Conservation (phyloP, 2,113 vertebrate genomes). For the Bothrops jararaca region DNA sequence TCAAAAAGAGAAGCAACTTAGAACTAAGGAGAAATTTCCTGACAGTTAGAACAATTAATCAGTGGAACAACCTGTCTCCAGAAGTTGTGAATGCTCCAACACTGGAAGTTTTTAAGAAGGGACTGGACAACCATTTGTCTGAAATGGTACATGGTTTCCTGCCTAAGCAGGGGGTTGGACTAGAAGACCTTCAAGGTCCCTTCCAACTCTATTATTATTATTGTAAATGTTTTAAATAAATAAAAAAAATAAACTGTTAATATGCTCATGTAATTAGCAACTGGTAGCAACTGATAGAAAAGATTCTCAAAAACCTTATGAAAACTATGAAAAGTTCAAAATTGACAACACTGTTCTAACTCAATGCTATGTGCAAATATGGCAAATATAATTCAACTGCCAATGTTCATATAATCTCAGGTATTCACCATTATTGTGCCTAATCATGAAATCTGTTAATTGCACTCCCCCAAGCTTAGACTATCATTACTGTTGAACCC, state of each 20-base stretch:
- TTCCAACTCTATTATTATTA: no score
- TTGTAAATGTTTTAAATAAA: background rate
- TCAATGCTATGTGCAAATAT: background rate
- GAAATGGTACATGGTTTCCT: no score
- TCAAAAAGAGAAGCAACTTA: no score
- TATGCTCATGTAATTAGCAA: background rate
- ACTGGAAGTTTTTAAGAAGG: no score
- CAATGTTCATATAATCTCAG: background rate
- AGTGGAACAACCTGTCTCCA: no score
- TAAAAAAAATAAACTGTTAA: background rate
- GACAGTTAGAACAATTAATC: no score
- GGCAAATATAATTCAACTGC: background rate
- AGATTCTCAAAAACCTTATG: background rate
- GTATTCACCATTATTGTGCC: background rate
- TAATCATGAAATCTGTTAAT: background rate
- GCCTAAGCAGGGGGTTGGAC: no score
- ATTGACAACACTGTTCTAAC: background rate
- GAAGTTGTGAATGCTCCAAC: no score
- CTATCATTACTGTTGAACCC: background rate
- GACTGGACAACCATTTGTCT: no score
- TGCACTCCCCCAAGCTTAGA: background rate
- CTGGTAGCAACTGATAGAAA: background rate
- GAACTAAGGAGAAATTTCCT: no score
- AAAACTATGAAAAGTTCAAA: background rate
- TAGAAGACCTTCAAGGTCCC: no score